Evolutionary conservation across 2,888 invertebrate genomes (phyloP), one percentile per base, ranked within the genome.

Genomic region (Imbricaverruca yamaguchii): DNA sequence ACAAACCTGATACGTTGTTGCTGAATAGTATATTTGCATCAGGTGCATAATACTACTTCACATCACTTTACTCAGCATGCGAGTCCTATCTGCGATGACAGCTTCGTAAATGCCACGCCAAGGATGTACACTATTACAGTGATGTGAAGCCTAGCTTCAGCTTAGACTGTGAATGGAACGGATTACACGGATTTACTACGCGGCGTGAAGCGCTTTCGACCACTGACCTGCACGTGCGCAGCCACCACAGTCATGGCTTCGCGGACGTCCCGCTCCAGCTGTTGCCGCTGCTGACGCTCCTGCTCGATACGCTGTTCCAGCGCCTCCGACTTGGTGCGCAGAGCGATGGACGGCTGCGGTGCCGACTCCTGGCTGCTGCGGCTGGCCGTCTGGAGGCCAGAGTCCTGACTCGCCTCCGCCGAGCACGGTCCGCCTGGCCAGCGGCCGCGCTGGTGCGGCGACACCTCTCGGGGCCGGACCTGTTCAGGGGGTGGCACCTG

Each of bases 191-290:
- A 1, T 39, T 39, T 39, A 39, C 4, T 39, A 39, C 39, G 39
- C 39, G 39, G 39, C 39, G 39, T 39, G 39, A 39, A 39, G 39
- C 39, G 39, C 39, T 39, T 39, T 39, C 39, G 39, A 39, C 39
- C 39, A 39, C 59, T 59, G 59, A 59, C 59, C 59, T 56, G 56
- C 57, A 78, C 78, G 78, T 78, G 78, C 23, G 78, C 78, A 8
- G 78, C 78, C 78, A 78, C 78, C 56, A 57, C 56, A 0, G 78
- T 78, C 23, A 78, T 2, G 57, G 78, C 78, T 57, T 78, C 56
- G n/a, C 78, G 78, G n/a, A 78, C 57, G 57, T 78, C 78, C 13
- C 78, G 78, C 78, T 78, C 78, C 57, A 78, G 57, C 78, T 78
- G 78, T 4, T 15, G 78, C 7, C 78, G 78, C 78, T 78, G 57